phyloP scores from a whole-genome alignment of 1,140 invertebrate genomes.

The Teleogryllus occipitalis region DNA sequence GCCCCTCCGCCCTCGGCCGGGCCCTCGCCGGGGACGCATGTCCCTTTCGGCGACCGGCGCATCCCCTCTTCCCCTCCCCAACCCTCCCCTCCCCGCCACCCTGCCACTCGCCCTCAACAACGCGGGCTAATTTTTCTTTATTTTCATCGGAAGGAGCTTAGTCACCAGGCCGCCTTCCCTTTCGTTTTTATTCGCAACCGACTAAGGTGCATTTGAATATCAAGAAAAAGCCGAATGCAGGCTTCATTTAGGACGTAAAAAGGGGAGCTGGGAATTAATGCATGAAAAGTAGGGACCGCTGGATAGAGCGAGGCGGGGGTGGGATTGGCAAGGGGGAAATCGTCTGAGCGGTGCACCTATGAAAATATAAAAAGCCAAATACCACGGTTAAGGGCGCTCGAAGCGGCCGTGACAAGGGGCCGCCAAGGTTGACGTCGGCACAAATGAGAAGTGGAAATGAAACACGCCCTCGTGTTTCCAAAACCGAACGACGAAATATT shows the following conservation, averaged over 20 bases:
- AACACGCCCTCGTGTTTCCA: background rate
- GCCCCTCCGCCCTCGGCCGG: background rate
- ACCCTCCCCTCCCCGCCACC: background rate
- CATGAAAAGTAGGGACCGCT: background rate
- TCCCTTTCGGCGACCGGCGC: background rate
- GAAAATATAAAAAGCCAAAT: background rate
- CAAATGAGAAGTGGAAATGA: background rate
- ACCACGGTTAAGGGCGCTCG: background rate
- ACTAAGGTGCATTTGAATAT: background rate
- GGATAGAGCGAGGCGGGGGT: too few species aligned
- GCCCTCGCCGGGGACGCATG: background rate
- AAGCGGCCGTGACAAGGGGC: background rate
- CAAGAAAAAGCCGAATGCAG: slow-evolving; percentile 1
- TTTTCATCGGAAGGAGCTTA: background rate
- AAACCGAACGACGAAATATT: background rate
- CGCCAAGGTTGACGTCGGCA: too few species aligned
- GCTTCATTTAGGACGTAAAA: background rate
- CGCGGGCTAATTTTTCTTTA: background rate
- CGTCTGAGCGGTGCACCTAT: background rate
- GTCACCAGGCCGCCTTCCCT: background rate
- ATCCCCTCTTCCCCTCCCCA: background rate
- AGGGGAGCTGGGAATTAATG: background rate
- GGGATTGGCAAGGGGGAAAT: background rate
- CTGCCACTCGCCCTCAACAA: background rate
- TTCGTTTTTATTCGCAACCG: background rate